A percentile compares a stretch with the other conserved stretches of the same genome.
These are phyloP conservation scores for Diadophis punctatus DNA, from an alignment of 2,113 vertebrate species.

Conservation along the genomic window DNA sequence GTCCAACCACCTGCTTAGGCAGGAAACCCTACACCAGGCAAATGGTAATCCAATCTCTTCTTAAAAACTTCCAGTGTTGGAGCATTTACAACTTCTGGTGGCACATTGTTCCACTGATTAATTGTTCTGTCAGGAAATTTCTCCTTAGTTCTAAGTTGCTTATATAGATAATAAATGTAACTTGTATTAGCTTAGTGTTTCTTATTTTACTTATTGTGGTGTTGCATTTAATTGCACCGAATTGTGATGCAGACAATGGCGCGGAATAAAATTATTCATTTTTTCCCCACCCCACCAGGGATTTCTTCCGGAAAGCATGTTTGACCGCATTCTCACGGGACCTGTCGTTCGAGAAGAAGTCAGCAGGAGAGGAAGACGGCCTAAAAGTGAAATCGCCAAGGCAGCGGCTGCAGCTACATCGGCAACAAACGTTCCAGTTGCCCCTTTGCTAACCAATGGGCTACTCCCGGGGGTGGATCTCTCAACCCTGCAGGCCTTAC, in stretches of 20 bases:
- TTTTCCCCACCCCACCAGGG: constrained; percentile 69
- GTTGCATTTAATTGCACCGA: not conserved
- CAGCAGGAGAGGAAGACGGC: constrained; percentile 89
- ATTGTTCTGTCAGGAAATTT: no score
- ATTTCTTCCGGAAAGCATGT: constrained; percentile 96
- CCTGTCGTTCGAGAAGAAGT: constrained; percentile 97
- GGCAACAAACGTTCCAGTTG: constrained; percentile 64
- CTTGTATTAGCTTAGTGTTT: not conserved
- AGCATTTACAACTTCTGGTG: no score
- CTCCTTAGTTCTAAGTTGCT: no score
- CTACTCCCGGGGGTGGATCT: constrained; percentile 89
- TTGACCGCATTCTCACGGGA: constrained; percentile 93
- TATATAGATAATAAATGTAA: not conserved
- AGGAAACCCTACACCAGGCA: no score
- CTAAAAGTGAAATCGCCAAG: constrained; percentile 89
- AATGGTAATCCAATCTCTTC: no score
- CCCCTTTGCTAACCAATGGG: constrained; percentile 83
- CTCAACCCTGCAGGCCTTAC: constrained; percentile 88
- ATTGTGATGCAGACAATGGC: not conserved
- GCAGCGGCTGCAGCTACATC: constrained; percentile 65
- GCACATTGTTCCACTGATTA: no score
- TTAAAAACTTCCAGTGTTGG: no score
- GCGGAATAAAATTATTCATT: accelerated
- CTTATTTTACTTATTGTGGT: not conserved
- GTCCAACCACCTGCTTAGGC: no score